Conservation (phyloP, 64 coral and sea anemone genomes). For the Montipora efflorescens region DNA sequence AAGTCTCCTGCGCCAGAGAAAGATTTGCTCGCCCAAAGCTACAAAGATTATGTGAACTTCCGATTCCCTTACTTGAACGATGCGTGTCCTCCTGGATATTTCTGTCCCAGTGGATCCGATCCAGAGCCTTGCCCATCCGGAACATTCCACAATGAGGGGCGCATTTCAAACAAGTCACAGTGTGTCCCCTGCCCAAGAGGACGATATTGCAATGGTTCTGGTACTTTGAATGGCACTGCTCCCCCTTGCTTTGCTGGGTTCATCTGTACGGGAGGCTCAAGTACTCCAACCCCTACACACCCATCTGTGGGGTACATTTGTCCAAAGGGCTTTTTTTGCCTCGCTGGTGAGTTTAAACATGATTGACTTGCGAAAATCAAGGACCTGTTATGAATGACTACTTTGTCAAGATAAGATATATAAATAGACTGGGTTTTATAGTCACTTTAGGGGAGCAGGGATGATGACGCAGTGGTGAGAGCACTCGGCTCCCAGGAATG, state of each 20-base stretch:
- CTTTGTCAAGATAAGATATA: background rate
- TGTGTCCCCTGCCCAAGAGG: constrained; percentile 84
- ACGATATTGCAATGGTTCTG: constrained; percentile 84
- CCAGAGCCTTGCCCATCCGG: constrained; percentile 82
- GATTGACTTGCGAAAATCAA: background rate
- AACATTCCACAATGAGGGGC: constrained; percentile 82
- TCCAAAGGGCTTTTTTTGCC: constrained; percentile 82
- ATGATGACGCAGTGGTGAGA: too few relatives aligned
- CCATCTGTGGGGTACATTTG: constrained; percentile 88
- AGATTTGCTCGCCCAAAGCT: constrained; percentile 50
- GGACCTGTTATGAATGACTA: too few relatives aligned
- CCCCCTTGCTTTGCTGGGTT: constrained; percentile 79
- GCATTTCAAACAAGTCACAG: constrained; percentile 74
- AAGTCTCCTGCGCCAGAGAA: constrained; percentile 68
- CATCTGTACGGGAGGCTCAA: constrained; percentile 88
- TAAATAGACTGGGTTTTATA: too few relatives aligned
- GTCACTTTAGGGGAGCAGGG: too few relatives aligned
- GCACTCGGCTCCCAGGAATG: too few relatives aligned
- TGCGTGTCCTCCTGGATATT: constrained; percentile 89
- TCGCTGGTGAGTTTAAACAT: constrained; percentile 46
- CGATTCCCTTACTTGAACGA: constrained; percentile 79
- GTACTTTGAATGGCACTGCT: constrained; percentile 61
- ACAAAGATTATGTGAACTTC: constrained; percentile 52
- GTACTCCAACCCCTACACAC: constrained; percentile 73
- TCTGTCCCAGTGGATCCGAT: constrained; percentile 77